phyloP scores from a whole-genome alignment of 2,113 vertebrate species.

The Lepisosteus oculatus region DNA sequence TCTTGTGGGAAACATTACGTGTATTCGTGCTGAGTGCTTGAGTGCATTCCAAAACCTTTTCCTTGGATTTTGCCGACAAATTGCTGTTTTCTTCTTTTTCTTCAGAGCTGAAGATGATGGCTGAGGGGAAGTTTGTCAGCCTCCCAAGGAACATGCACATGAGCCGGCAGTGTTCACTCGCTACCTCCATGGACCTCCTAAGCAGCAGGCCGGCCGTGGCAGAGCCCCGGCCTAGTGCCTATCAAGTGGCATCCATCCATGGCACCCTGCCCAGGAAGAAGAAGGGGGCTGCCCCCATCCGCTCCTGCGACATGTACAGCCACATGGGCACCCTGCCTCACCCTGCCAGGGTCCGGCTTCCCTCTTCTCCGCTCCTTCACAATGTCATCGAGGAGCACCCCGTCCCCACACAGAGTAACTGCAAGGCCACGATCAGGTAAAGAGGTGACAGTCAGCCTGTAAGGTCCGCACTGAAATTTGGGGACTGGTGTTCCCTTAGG shows the following conservation, averaged over 20 bases:
- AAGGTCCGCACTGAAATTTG: too few relatives aligned
- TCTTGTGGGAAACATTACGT: too few relatives aligned
- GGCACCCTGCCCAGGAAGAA: constrained; percentile 92
- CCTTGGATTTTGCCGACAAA: too few relatives aligned
- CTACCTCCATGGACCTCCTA: constrained; percentile 90
- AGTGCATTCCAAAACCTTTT: too few relatives aligned
- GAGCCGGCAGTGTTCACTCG: constrained; percentile 69
- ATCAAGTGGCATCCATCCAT: constrained; percentile 84
- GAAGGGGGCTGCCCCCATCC: constrained; percentile 58
- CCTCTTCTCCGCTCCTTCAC: constrained; percentile 59
- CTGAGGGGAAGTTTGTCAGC: constrained; percentile 88
- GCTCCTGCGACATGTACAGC: constrained; percentile 59
- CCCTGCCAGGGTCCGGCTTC: constrained; percentile 44
- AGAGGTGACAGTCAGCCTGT: neutral
- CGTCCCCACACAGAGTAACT: constrained; percentile 42
- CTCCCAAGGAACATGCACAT: constrained; percentile 74
- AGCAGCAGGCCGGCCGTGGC: constrained; percentile 65
- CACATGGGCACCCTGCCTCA: constrained; percentile 50
- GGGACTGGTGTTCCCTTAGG: too few relatives aligned
- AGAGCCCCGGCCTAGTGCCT: constrained; percentile 54
- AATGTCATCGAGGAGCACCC: constrained; percentile 71
- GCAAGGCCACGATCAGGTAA: constrained; percentile 68
- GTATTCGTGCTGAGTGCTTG: too few relatives aligned
- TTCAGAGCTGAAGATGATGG: constrained; percentile 85
- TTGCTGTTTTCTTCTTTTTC: constrained; percentile 28